Conservation (phyloP, 1,140 invertebrate genomes). For the Episyrphus balteatus region DNA sequence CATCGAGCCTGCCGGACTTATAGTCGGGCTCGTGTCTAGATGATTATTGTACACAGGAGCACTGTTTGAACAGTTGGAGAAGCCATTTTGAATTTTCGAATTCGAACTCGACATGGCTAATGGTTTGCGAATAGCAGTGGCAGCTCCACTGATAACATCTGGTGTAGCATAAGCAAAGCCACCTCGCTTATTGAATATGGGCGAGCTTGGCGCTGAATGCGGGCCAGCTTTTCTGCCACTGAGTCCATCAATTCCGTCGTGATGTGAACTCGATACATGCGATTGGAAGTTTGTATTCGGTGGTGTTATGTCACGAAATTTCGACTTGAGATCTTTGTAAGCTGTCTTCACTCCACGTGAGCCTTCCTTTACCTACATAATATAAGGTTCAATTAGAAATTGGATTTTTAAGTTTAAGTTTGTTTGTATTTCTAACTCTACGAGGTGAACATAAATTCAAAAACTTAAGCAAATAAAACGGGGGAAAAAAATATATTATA, state of each 20-base stretch:
- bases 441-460: background rate
- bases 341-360: slow-evolving; percentile 62
- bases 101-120: slow-evolving; percentile 34
- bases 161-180: slow-evolving; percentile 10
- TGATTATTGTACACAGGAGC: slow-evolving; percentile 23
- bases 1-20: slow-evolving; percentile 33
- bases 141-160: slow-evolving; percentile 8
- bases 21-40: slow-evolving; percentile 31
- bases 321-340: slow-evolving; percentile 60
- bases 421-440: background rate
- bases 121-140: slow-evolving; percentile 13
- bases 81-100: slow-evolving; percentile 30
- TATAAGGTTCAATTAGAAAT: background rate
- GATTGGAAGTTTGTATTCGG: slow-evolving; percentile 27
- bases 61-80: slow-evolving; percentile 15
- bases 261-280: slow-evolving; percentile 31
- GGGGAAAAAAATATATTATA: too few relatives aligned
- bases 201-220: slow-evolving; percentile 55
- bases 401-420: background rate
- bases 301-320: slow-evolving; percentile 40
- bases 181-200: slow-evolving; percentile 39
- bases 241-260: slow-evolving; percentile 32
- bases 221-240: slow-evolving; percentile 39
- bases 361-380: slow-evolving; percentile 57
- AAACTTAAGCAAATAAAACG: too few relatives aligned